Percentiles rank a stretch among this genome's conserved stretches.
Evolutionary conservation across 2,888 invertebrate genomes (phyloP).

Genomic region (Trachelus stipa): DNA sequence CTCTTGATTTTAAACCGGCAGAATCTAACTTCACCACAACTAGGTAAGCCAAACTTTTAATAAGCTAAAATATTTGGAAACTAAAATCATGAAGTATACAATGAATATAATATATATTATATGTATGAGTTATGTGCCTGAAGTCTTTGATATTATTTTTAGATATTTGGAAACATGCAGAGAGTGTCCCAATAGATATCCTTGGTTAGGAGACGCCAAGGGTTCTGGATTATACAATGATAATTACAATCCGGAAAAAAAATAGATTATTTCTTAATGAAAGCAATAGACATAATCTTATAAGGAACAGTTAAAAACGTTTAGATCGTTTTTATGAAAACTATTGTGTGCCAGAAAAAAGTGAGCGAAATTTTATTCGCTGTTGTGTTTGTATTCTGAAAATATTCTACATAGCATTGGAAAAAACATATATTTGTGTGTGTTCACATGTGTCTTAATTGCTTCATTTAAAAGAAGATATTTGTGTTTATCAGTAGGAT

Average conservation of each 20-base stretch:
- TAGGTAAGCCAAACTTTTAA: conserved; percentile 59
- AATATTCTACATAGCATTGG: background rate
- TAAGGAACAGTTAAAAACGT: background rate
- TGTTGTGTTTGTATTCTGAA: background rate
- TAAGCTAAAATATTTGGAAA: background rate
- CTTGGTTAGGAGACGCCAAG: conserved; percentile 89
- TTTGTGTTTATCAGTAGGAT: conserved; percentile 1
- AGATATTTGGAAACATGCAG: conserved; percentile 89
- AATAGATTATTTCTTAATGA: conserved; percentile 32
- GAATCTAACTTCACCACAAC: conserved; percentile 83
- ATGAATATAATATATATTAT: background rate
- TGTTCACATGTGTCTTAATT: background rate
- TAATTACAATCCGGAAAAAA: conserved; percentile 81
- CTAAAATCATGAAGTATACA: background rate
- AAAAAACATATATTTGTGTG: background rate
- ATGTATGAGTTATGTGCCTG: background rate
- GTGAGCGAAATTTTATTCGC: background rate
- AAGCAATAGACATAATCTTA: conserved; percentile 14
- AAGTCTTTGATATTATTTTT: conserved; percentile 23
- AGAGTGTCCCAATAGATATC: conserved; percentile 86
- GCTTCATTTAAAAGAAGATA: conserved; percentile 16
- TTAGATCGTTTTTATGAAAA: background rate
- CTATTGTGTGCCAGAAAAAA: conserved; percentile 10
- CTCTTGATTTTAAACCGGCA: conserved; percentile 81
- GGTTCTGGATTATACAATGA: conserved; percentile 85